Conservation (phyloP, 2,888 invertebrate species). For the Anticlea derivata region DNA sequence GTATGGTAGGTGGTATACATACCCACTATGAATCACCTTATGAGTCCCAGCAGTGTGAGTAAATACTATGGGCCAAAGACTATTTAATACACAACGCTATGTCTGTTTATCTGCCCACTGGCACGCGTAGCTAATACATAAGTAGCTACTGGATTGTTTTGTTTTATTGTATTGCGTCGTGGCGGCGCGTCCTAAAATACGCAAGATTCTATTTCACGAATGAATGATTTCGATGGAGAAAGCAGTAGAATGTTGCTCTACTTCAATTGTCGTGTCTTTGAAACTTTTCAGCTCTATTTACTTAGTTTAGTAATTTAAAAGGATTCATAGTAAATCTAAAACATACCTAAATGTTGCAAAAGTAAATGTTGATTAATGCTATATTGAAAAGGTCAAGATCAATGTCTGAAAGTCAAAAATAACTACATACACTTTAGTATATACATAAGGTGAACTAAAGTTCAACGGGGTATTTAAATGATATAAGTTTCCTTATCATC, state of each 20-base stretch:
- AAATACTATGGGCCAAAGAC: too few species aligned
- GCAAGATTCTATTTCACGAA: slow-evolving; percentile 69
- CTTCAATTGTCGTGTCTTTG: slow-evolving; percentile 34
- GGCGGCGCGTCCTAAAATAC: slow-evolving; percentile 29
- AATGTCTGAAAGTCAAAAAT: slow-evolving; percentile 12
- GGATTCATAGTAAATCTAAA: slow-evolving; percentile 19
- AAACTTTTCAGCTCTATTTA: slow-evolving; percentile 41
- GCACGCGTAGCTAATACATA: too few species aligned
- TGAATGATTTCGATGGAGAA: slow-evolving; percentile 66
- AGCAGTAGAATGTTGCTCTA: slow-evolving; percentile 45
- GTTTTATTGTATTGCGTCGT: slow-evolving; percentile 12
- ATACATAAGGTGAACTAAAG: slow-evolving; percentile 13
- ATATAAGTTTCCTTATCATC: slow-evolving; percentile 25
- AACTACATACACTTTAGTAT: slow-evolving; percentile 5
- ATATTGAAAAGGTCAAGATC: slow-evolving; percentile 34
- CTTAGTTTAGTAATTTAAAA: slow-evolving; percentile 26
- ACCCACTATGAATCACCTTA: too few species aligned
- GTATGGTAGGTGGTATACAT: too few species aligned
- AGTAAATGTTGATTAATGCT: slow-evolving; percentile 18
- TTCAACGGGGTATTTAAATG: slow-evolving; percentile 18
- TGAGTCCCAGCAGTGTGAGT: too few species aligned
- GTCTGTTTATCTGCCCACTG: too few species aligned
- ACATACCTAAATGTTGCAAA: slow-evolving; percentile 19
- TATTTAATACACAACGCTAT: too few species aligned
- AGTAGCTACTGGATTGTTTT: neutral